Percentiles rank a stretch among this genome's conserved stretches.
phyloP scores from a whole-genome alignment of 37 sponge, comb jelly and placozoan genomes.

The Corticium candelabrum region DNA sequence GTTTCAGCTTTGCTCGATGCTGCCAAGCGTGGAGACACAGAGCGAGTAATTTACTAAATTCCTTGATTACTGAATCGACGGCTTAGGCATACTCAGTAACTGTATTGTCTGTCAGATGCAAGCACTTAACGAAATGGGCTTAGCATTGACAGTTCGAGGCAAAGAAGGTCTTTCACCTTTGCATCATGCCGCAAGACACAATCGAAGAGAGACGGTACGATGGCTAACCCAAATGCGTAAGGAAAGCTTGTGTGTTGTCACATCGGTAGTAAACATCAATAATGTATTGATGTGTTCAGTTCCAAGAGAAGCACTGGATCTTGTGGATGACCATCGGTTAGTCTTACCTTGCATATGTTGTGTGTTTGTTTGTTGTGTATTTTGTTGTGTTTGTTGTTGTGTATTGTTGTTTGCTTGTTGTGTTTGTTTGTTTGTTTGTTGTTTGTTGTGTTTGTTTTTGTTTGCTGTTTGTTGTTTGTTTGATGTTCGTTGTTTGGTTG shows the following conservation, averaged over 20 bases:
- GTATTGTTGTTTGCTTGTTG: too few relatives aligned
- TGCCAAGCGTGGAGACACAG: slow-evolving; percentile 45
- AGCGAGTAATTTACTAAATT: slow-evolving; percentile 8
- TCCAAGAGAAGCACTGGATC: not conserved
- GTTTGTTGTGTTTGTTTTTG: too few relatives aligned
- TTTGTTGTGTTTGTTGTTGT: too few relatives aligned
- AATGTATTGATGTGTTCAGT: too few relatives aligned
- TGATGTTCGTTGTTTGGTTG: too few relatives aligned
- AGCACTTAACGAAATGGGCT: slow-evolving; percentile 32
- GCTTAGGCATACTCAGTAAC: too few relatives aligned
- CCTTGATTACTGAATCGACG: too few relatives aligned
- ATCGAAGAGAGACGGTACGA: slow-evolving; percentile 44
- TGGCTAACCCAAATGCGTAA: slow-evolving; percentile 22
- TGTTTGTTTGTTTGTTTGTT: too few relatives aligned
- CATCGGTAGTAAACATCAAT: too few relatives aligned
- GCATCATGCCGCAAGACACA: slow-evolving; percentile 72
- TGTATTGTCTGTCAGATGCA: slow-evolving; percentile 25
- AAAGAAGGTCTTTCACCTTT: slow-evolving; percentile 59
- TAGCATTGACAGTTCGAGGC: slow-evolving; percentile 35
- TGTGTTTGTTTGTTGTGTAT: too few relatives aligned
- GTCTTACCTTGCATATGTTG: not conserved
- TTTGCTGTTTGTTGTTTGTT: too few relatives aligned
- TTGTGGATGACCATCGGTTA: not conserved
- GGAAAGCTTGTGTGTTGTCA: too few relatives aligned
- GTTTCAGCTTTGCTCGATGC: slow-evolving; percentile 34